A percentile compares a stretch with the other conserved stretches of the same genome.
Evolutionary conservation across 2,888 invertebrate genomes (phyloP).

Genomic region (Parasteatoda lunata): DNA sequence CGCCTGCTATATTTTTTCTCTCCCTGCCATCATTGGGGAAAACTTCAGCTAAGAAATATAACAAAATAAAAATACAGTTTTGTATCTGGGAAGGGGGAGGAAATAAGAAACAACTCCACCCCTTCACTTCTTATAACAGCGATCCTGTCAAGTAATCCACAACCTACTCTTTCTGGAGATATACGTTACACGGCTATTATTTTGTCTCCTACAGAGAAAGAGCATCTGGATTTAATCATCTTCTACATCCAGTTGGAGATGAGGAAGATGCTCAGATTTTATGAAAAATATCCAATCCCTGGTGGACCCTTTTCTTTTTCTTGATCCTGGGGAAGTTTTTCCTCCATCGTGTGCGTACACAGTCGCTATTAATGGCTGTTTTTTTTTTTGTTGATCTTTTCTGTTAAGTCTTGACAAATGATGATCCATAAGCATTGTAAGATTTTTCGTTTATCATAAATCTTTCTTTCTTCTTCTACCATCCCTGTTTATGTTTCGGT

Average conservation of each 20-base stretch:
- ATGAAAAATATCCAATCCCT: constrained; percentile 37
- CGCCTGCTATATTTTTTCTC: too few relatives aligned
- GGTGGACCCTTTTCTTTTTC: constrained; percentile 13
- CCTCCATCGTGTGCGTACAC: not conserved
- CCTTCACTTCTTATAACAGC: too few relatives aligned
- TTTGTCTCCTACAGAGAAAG: not conserved
- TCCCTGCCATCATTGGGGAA: too few relatives aligned
- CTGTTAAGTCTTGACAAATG: constrained; percentile 26
- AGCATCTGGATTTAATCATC: constrained; percentile 46
- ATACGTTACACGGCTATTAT: constrained; percentile 12
- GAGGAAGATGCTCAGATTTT: constrained; percentile 2
- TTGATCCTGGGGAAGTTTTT: not conserved
- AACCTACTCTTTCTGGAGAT: constrained; percentile 2
- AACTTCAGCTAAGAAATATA: too few relatives aligned
- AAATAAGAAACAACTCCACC: too few relatives aligned
- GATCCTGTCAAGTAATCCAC: too few relatives aligned
- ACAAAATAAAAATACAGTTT: too few relatives aligned
- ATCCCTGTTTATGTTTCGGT: not conserved
- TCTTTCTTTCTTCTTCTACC: not conserved
- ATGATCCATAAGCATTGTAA: constrained; percentile 15
- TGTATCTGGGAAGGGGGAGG: too few relatives aligned
- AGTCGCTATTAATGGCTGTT: constrained; percentile 21
- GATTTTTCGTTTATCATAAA: constrained; percentile 28
- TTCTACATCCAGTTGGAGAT: not conserved
- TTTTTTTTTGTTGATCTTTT: constrained; percentile 9